Evolutionary conservation across 2,113 vertebrate genomes (phyloP).

Genomic region (Melanerpes aurifrons): DNA sequence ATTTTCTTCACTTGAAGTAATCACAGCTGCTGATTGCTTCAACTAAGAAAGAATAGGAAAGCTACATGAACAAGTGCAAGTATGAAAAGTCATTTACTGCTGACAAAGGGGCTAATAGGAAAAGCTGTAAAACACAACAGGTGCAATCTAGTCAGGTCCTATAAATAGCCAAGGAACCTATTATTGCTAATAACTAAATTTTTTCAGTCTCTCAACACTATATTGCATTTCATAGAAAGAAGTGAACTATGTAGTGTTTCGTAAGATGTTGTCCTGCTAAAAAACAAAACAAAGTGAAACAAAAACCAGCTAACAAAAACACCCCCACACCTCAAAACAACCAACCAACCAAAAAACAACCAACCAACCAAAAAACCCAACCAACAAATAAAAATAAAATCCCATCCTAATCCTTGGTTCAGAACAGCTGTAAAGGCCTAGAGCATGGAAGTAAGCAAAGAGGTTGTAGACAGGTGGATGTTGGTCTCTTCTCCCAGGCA

Average conservation of each 20-base stretch:
- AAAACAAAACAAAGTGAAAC: not conserved
- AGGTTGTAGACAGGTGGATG: too few relatives aligned
- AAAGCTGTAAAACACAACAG: constrained; percentile 20
- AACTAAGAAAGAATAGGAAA: constrained; percentile 38
- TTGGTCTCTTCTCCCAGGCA: too few relatives aligned
- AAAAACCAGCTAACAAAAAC: too few relatives aligned
- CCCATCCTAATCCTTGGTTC: not conserved
- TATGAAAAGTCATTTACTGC: constrained; percentile 38
- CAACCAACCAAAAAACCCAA: not conserved
- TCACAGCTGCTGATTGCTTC: constrained; percentile 49
- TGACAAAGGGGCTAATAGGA: constrained; percentile 13
- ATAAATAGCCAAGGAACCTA: not conserved
- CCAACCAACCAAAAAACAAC: too few relatives aligned
- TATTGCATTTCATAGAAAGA: not conserved
- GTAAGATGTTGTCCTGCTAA: not conserved
- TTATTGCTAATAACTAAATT: not conserved
- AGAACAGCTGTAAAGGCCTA: not conserved
- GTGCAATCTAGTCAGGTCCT: not conserved
- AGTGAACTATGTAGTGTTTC: not conserved
- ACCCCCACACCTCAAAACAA: too few relatives aligned
- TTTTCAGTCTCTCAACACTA: not conserved
- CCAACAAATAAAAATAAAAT: not conserved
- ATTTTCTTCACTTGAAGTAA: constrained; percentile 44
- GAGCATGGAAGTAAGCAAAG: not conserved
- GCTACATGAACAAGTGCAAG: constrained; percentile 9